phyloP scores from a whole-genome alignment of 2,113 vertebrate genomes.

The Pimephales promelas region DNA sequence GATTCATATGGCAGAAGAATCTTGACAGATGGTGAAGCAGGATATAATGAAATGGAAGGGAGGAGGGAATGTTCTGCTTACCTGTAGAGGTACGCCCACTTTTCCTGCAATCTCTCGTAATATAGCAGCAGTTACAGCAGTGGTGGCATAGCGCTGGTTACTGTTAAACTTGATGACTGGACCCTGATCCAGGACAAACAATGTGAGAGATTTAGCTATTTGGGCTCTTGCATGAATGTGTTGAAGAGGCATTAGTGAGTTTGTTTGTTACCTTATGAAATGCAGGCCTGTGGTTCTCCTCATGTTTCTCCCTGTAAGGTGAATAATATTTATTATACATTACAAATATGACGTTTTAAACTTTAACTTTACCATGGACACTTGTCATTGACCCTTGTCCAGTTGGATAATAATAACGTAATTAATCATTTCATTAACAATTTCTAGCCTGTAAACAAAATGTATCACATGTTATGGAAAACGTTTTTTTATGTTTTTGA shows the following conservation, averaged over 20 bases:
- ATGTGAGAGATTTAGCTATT: neutral
- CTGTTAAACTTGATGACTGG: constrained; percentile 97
- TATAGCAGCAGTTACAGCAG: constrained; percentile 86
- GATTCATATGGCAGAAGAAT: neutral
- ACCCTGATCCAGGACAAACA: constrained; percentile 75
- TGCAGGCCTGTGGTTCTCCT: constrained; percentile 92
- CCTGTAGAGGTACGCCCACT: constrained; percentile 90
- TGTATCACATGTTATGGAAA: too few relatives aligned
- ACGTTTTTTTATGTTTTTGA: too few relatives aligned
- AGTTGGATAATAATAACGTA: too few relatives aligned
- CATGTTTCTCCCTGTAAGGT: constrained; percentile 88
- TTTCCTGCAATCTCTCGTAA: constrained; percentile 82
- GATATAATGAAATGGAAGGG: neutral
- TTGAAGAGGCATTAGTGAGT: neutral
- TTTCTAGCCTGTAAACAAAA: too few relatives aligned
- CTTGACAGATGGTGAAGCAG: constrained; percentile 5
- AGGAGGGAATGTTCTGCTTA: constrained; percentile 61
- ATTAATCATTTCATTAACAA: too few relatives aligned
- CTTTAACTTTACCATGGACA: too few relatives aligned
- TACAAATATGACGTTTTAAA: neutral
- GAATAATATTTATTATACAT: constrained; percentile 1
- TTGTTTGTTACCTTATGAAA: constrained; percentile 88
- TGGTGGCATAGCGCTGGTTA: constrained; percentile 95
- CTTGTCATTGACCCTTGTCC: too few relatives aligned
- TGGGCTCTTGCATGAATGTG: neutral